Evolutionary conservation across 2,888 invertebrate species (phyloP).

Genomic region (Erpobdella octoculata): DNA sequence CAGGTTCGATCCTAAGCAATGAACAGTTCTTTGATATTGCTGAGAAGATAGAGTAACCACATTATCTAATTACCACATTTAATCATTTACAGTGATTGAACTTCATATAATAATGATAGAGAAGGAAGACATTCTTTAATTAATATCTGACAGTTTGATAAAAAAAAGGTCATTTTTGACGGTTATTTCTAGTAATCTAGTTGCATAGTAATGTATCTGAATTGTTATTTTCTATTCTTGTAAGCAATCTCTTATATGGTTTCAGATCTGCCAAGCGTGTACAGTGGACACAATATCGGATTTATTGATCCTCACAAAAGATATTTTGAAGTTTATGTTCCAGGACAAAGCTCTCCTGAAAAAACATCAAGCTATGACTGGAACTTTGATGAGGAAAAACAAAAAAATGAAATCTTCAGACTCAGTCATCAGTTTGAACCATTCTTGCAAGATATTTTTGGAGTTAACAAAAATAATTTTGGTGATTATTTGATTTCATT

Average conservation of each 20-base stretch:
- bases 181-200: background rate
- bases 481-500: too few relatives aligned
- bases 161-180: too few relatives aligned
- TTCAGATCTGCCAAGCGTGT: conserved; percentile 44
- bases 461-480: conserved; percentile 30
- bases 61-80: too few relatives aligned
- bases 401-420: conserved; percentile 23
- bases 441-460: conserved; percentile 39
- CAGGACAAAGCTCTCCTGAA: conserved; percentile 18
- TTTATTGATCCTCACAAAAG: conserved; percentile 44
- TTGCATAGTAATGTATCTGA: background rate
- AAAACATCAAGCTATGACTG: conserved; percentile 38
- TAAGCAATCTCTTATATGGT: conserved; percentile 28
- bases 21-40: too few relatives aligned
- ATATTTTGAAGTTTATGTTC: conserved; percentile 36
- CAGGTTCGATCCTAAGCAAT: too few relatives aligned
- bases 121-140: too few relatives aligned
- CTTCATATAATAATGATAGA: too few relatives aligned
- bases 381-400: conserved; percentile 31
- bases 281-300: conserved; percentile 43
- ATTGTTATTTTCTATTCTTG: background rate
- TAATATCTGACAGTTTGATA: too few relatives aligned
- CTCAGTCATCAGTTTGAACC: conserved; percentile 39
- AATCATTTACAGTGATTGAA: too few relatives aligned
- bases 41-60: too few relatives aligned